phyloP scores from a whole-genome alignment of 2,888 invertebrate species.

The Sphaerophoria rueppellii region DNA sequence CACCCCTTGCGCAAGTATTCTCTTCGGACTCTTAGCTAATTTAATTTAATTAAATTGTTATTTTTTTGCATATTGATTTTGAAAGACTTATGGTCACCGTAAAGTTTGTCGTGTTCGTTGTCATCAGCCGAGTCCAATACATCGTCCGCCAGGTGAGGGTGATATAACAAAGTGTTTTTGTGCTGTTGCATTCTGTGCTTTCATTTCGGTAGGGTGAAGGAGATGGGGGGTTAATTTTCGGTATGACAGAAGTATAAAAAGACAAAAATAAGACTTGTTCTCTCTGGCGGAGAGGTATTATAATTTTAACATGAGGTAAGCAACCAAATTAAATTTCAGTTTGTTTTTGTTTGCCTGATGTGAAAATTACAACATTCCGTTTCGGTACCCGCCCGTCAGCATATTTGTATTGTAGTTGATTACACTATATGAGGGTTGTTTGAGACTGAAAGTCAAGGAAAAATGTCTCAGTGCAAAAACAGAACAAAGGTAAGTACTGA shows the following conservation, averaged over 20 bases:
- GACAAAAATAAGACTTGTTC: conserved; percentile 34
- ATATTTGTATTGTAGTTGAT: conserved; percentile 17
- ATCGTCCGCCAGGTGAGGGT: conserved; percentile 28
- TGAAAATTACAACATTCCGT: conserved; percentile 36
- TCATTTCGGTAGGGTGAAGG: background rate
- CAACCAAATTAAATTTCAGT: conserved; percentile 56
- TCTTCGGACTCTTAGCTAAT: conserved; percentile 37
- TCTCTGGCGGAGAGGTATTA: background rate
- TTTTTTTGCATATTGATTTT: conserved; percentile 61
- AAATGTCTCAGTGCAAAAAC: background rate
- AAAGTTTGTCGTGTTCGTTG: conserved; percentile 1
- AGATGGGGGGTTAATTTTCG: background rate
- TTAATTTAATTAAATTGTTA: conserved; percentile 71
- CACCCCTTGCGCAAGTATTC: conserved; percentile 6
- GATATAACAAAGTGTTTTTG: conserved; percentile 52
- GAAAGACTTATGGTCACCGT: conserved; percentile 62
- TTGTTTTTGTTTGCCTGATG: conserved; percentile 20
- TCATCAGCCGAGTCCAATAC: conserved; percentile 8
- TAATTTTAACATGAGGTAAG: conserved; percentile 61
- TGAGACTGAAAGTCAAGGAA: conserved; percentile 31
- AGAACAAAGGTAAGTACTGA: background rate
- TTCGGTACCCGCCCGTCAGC: conserved; percentile 24
- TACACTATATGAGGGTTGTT: conserved; percentile 51
- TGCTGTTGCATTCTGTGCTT: conserved; percentile 35
- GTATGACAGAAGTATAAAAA: conserved; percentile 48